These are phyloP conservation scores for Xanthorhoe designata DNA, from an alignment of 2,888 invertebrate genomes.

Conservation along the genomic window DNA sequence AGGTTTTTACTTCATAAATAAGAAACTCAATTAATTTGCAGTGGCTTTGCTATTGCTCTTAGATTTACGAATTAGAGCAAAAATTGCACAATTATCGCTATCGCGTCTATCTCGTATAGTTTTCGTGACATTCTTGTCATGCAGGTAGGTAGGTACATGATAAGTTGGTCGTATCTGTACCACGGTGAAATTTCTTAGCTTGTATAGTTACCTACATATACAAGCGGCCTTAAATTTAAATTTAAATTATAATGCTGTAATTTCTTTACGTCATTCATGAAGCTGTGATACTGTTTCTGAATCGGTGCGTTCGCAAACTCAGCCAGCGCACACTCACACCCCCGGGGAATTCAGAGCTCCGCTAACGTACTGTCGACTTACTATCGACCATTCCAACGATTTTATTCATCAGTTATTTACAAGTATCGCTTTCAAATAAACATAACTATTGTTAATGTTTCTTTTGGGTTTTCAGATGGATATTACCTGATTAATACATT, in stretches of 20 bases:
- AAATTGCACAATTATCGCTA: no score
- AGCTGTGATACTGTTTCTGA: slow-evolving; percentile 23
- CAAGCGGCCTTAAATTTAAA: no score
- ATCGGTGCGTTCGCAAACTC: slow-evolving; percentile 7
- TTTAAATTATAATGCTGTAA: no score
- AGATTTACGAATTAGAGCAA: no score
- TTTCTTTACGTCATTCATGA: background rate
- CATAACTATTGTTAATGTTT: slow-evolving; percentile 23
- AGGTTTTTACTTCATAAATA: background rate
- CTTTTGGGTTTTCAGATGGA: slow-evolving; percentile 19
- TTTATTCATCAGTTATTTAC: slow-evolving; percentile 38
- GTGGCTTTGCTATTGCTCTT: no score
- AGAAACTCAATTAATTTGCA: no score
- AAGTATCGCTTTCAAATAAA: slow-evolving; percentile 25
- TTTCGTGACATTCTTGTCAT: no score
- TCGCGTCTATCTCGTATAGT: no score
- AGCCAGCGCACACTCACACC: slow-evolving; percentile 21
- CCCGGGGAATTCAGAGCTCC: slow-evolving; percentile 27
- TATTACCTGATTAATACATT: slow-evolving; percentile 7
- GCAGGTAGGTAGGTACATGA: no score
- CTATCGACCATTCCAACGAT: slow-evolving; percentile 40
- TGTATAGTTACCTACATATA: no score
- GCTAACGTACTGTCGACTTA: slow-evolving; percentile 32
- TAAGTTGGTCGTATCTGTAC: no score
- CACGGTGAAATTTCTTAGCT: no score